Base-by-base conservation (phyloP, 2,888 invertebrate genomes). In the Euplexia lucipara region DNA sequence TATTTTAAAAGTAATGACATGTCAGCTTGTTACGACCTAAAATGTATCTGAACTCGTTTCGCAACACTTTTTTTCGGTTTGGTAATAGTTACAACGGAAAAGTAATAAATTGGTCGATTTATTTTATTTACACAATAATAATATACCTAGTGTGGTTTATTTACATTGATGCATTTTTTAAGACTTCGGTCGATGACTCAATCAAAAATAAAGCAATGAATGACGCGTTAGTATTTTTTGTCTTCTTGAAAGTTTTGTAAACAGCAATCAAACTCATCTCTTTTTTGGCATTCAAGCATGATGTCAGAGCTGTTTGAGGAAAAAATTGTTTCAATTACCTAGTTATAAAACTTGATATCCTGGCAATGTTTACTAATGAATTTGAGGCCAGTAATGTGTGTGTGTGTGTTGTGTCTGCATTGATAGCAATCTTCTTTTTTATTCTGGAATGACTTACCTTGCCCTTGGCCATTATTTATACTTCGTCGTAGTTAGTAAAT, bases 41-140 rank as follows among this genome's bases (percentile, higher is more conserved):
- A 68, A 48, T 71, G 20, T 47, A 59, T 42, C 39, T 53, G 75
- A 42, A 63, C 63, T 64, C 44, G 61, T 78, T 78, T 66, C 79
- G 56, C 52, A 71, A 75, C 12, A 8, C 8, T 30, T 32, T 70
- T 61, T 59, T 72, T 65, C 3, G 3, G 47, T 54, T 71, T 51
- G 42, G 37, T 34, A 67, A 66, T 37, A 66, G 37, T 48, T 45
- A 20, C 32, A 42, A 35, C n/a, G 7, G n/a, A n/a, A 32, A 16
- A 51, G 39, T 44, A 35, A 58, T 44, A 32, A 58, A 49, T 41
- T 53, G 39, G 2, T 6, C 14, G 37, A 30, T 45, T 26, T 35
- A 51, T 34, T 37, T 39, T 32, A 58, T 49, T 60, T 45, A 30
- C 47, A 58, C 39, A 68, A 57, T 45, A 16, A 54, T 41, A 42